These are phyloP conservation scores for Pollenia griseotomentosa DNA, from an alignment of 2,888 invertebrate genomes.

Conservation along the genomic window DNA sequence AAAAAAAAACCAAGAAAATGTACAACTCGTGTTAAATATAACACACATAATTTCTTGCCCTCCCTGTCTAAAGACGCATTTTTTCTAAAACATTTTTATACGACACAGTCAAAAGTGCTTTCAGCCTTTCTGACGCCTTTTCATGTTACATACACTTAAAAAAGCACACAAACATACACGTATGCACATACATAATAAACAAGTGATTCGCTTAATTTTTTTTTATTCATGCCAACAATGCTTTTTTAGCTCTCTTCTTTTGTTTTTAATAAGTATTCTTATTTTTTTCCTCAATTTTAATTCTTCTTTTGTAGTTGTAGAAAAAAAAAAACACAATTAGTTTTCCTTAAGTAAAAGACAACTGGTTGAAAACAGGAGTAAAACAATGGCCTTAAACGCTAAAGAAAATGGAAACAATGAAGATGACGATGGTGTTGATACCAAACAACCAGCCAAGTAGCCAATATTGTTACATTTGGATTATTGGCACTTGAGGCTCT, in stretches of 20 bases:
- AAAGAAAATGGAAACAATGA: constrained; percentile 51
- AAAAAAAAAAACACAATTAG: constrained; percentile 63
- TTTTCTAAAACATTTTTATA: constrained; percentile 2
- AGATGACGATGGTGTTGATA: constrained; percentile 60
- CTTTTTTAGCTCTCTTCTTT: constrained; percentile 47
- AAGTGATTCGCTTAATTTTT: constrained; percentile 28
- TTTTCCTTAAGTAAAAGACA: constrained; percentile 63
- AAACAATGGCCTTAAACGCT: constrained; percentile 63
- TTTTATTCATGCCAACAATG: constrained; percentile 56
- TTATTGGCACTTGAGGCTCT: constrained; percentile 68
- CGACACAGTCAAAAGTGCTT: constrained; percentile 62
- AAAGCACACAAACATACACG: background rate
- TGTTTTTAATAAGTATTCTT: constrained; percentile 58
- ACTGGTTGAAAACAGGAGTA: constrained; percentile 51
- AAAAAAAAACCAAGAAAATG: no score
- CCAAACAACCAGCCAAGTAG: constrained; percentile 50
- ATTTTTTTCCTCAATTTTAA: constrained; percentile 45
- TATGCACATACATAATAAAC: constrained; percentile 18
- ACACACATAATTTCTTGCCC: background rate
- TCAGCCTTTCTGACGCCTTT: constrained; percentile 68
- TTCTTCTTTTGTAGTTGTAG: constrained; percentile 44
- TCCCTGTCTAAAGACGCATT: constrained; percentile 19
- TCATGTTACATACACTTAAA: constrained; percentile 35
- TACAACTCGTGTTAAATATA: background rate
- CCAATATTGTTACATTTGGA: constrained; percentile 69